Base-by-base conservation (phyloP, 1,140 invertebrate species). In the Asbolus verrucosus region DNA sequence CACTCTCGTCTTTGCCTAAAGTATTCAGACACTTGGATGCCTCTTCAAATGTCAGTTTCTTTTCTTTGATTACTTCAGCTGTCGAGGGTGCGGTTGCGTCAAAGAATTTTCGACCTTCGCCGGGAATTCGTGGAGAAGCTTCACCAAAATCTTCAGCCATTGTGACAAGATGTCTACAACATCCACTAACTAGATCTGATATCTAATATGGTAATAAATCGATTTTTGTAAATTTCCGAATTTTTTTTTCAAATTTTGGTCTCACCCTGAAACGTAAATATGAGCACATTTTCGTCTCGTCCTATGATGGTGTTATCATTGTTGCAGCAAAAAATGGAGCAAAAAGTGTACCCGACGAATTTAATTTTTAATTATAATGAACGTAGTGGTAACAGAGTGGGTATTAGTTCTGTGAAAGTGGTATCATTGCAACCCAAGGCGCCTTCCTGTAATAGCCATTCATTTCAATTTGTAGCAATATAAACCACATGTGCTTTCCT, bases 1-100 rank as follows among this genome's bases (percentile, higher is more conserved):
- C 75, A 59, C 76, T 78, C 72, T 80, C 79, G 43, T 81, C 80
- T 73, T 80, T 81, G 16, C 79, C 79, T 14, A 81, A 46, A 1
- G 70, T 77, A 41, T 76, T 78, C 6, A 81, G 46, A 24, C 78
- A 76, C 50, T 69, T 76, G 3, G 78, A 80, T 15, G 81, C 81
- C 33, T 73, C 72, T 31, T 81, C 75, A 50, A 81, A 82, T 18
- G 78, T 75, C 19, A 82, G 62, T 18, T 36, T 74, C 66, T 77
- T 81, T 19, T 78, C 75, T 38, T 75, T 71, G n/a, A 78, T 77
- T 5, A 73, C 65, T 8, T 75, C 74, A 11, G 46, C 19, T 19
- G 68, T 1, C 60, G 60, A n/a, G 70, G 33, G 6, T n/a, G 5
- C 46, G 8, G 14, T 41, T 1, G 43, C n/a, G 24, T 15, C 14